Evolutionary conservation across 2,113 vertebrate species (phyloP), one percentile per base, ranked within the genome.

Genomic region (Channa maculata): DNA sequence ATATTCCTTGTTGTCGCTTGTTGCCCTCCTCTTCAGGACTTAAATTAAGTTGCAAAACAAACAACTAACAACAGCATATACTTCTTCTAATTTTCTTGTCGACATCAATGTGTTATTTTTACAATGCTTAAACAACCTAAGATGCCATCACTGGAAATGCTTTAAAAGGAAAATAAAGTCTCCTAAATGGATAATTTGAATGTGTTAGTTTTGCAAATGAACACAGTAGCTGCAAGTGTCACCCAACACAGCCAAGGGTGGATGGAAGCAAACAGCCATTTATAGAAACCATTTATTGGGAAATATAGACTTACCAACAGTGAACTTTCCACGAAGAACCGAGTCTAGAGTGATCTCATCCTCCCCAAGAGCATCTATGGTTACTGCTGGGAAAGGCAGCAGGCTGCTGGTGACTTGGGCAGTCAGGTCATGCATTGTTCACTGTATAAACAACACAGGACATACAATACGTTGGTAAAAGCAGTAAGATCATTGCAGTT

Each of bases 361-460:
- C 86, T 98, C 96, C 14, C 93, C 94, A 43, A 99, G 94, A 55
- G 96, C 97, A 9, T 97, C 93, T 73, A 95, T 10, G 41, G 96
- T 98, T 65, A 96, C 97, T 70, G 94, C 93, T 41, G 97, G 96
- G 87, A 99, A 98, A 6, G 88, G 95, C 90, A 98, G 95, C 84
- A 99, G 92, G 82, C 93, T 93, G 93, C 98, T 97, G n/a, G 95
- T 97, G 91, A 97, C 95, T 80, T 95, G 95, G 49, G 97, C 96
- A 0, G 86, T 90, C 86, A 98, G 91, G 86, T 97, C 95, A 94
- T 83, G 91, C 97, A 99, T 99, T 79, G 80, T 95, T 94, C 72
- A 92, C 92, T 93, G 87, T 15, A 64, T 3, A 67, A 67, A 75
- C 14, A 77, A 77, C 39, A 77, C 0, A 66, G 5, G 4, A 64